Evolutionary conservation across 2,888 invertebrate species (phyloP).

Genomic region (Pimpla rufipes): DNA sequence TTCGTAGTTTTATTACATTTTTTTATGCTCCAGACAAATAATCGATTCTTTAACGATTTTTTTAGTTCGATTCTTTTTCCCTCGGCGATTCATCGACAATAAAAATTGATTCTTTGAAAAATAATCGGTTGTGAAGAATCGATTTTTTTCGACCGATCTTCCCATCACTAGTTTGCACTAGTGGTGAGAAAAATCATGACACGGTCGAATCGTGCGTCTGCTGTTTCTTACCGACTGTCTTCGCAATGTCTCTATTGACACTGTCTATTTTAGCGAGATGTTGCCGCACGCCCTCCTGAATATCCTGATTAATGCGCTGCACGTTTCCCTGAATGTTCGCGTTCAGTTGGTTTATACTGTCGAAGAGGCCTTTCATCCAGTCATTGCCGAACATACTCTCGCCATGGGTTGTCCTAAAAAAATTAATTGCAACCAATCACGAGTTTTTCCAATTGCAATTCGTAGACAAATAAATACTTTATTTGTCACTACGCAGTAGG

Average conservation of each 20-base stretch:
- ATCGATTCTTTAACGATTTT: no score
- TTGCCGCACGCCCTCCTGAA: slow-evolving; percentile 66
- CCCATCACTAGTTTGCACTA: no score
- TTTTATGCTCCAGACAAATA: no score
- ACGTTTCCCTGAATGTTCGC: slow-evolving; percentile 70
- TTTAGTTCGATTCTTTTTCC: no score
- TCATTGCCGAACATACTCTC: slow-evolving; percentile 37
- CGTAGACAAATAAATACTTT: no score
- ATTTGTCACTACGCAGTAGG: no score
- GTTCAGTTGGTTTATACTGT: slow-evolving; percentile 61
- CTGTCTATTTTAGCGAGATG: slow-evolving; percentile 65
- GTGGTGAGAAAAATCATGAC: neutral
- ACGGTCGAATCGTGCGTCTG: neutral
- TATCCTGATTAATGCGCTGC: slow-evolving; percentile 58
- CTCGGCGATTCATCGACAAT: no score
- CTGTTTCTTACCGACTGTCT: slow-evolving; percentile 52
- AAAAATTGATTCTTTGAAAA: no score
- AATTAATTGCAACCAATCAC: neutral
- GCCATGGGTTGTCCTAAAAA: slow-evolving; percentile 60
- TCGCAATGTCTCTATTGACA: slow-evolving; percentile 46
- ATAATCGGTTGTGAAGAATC: no score
- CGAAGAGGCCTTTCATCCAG: slow-evolving; percentile 66
- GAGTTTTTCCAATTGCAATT: no score
- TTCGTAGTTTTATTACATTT: no score
- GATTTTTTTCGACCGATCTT: no score